phyloP scores from a whole-genome alignment of 2,113 vertebrate genomes.

The Sphyrna mokarran region DNA sequence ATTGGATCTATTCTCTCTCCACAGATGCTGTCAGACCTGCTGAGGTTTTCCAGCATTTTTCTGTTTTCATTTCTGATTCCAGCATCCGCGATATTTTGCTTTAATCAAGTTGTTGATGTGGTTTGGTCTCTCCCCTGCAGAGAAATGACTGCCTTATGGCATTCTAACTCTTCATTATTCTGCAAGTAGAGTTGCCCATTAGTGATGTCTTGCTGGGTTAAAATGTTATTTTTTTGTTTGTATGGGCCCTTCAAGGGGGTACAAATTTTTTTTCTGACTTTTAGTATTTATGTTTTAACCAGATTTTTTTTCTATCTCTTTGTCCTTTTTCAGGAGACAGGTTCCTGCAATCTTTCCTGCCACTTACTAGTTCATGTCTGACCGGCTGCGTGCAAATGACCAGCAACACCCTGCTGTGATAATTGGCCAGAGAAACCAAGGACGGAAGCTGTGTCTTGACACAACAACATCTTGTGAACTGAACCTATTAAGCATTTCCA shows the following conservation, averaged over 20 bases:
- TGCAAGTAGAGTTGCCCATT: background rate
- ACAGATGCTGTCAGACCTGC: too few species aligned
- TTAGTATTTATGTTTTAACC: background rate
- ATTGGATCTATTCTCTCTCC: too few species aligned
- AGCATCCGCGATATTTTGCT: too few species aligned
- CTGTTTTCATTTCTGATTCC: too few species aligned
- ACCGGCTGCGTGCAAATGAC: background rate
- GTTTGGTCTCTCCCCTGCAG: background rate
- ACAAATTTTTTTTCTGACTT: background rate
- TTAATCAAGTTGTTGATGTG: too few species aligned
- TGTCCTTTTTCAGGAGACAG: background rate
- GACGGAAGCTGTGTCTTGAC: background rate
- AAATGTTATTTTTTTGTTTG: background rate
- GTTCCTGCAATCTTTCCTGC: background rate
- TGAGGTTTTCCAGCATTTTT: too few species aligned
- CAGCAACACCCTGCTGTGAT: background rate
- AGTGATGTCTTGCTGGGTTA: background rate
- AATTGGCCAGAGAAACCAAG: background rate
- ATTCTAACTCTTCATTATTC: background rate
- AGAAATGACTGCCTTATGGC: background rate
- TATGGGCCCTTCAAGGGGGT: background rate
- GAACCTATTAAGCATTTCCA: conserved; percentile 6
- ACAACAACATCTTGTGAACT: background rate
- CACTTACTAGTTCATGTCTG: background rate
- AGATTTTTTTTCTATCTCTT: background rate